Base-by-base conservation (phyloP, 2,888 invertebrate genomes). In the Netelia fuscicornis region DNA sequence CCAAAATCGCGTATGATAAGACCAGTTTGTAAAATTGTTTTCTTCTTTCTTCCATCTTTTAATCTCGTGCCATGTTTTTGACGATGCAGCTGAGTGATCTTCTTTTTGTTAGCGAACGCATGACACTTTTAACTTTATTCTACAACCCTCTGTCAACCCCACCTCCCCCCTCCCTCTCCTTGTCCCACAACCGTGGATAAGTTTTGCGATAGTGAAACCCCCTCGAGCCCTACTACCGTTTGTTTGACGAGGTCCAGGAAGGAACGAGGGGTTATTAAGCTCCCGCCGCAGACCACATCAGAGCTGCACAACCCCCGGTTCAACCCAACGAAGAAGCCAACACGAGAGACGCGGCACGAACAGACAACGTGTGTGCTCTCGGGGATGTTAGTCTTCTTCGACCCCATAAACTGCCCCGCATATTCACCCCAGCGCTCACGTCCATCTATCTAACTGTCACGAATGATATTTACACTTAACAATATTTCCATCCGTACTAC, bases 281-380 rank as follows among this genome's bases (percentile, higher is more conserved):
- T 89, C 89, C 37, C 87, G 89, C 93, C 92, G 89, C 91, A 92
- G 91, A 93, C 93, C 92, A 93, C 93, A 93, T 93, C 93, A 93
- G 91, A 93, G 83, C 77, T 37, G 74, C 37, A 65, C 9, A 80
- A 70, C 30, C 56, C 65, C 37, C 67, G 56, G 8, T 37, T 6
- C 37, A 37, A 37, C 67, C 71, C 65, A 52, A 65, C 76, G 68
- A 65, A 72, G 83, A 82, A 82, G 91, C 90, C 89, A 89, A 89
- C 90, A 86, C 81, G 89, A 88, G 89, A 89, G 89, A 76, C 87
- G 90, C 90, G 9, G 37, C 52, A 52, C 64, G 25, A 74, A 65
- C 65, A 65, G 76, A 76, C 64, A 67, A 54, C 76, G 65, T 44
- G 20, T 48, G 42, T 56, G 58, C 80, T 76, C 74, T 90, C 89